phyloP scores from a whole-genome alignment of 2,113 vertebrate species.

The Zosterops japonicus region DNA sequence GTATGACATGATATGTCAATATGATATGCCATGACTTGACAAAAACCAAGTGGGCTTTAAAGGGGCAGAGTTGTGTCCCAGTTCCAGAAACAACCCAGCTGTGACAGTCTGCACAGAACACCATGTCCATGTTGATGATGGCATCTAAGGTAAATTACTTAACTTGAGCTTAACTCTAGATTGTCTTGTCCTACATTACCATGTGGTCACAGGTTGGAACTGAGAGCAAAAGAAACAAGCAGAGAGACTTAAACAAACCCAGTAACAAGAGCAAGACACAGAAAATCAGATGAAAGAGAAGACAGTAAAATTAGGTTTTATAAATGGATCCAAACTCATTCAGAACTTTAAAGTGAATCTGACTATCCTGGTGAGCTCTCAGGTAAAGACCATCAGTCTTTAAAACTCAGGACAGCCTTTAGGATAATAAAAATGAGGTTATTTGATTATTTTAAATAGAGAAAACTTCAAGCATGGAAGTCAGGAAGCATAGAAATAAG shows the following conservation, averaged over 20 bases:
- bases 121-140: neutral
- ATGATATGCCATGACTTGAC: neutral
- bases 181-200: neutral
- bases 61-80: neutral
- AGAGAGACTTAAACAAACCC: neutral
- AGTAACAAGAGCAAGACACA: neutral
- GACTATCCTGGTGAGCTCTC: neutral
- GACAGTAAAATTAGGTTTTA: neutral
- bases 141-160: neutral
- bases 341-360: neutral
- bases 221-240: neutral
- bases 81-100: neutral
- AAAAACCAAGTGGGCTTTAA: neutral
- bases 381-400: neutral
- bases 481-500: neutral
- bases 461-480: neutral
- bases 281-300: neutral
- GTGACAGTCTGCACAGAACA: neutral
- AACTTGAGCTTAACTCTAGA: neutral
- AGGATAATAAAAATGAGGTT: neutral
- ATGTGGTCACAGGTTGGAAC: neutral
- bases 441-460: neutral
- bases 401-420: neutral
- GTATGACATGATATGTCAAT: neutral
- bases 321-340: neutral